phyloP scores from a whole-genome alignment of 2,113 vertebrate species.

The Plestiodon gilberti region DNA sequence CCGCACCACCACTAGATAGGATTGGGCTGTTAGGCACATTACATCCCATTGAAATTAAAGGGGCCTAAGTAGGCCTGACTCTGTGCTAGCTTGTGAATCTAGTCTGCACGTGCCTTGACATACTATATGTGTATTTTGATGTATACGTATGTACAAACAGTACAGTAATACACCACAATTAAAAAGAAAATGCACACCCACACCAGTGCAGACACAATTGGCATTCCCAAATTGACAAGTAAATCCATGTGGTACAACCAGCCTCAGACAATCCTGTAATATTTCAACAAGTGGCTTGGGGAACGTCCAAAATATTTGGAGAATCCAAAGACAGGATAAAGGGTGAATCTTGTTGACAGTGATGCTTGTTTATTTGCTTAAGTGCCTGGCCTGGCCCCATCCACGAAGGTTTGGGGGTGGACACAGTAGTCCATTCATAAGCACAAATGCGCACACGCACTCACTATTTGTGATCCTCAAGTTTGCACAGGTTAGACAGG shows the following conservation, averaged over 20 bases:
- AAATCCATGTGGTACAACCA: constrained; percentile 11
- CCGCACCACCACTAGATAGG: too few relatives aligned
- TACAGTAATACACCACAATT: not conserved
- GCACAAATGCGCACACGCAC: not conserved
- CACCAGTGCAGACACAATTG: not conserved
- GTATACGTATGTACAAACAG: not conserved
- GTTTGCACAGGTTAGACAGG: not conserved
- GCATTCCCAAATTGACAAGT: constrained; percentile 8
- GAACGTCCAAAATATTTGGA: constrained; percentile 10
- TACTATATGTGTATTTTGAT: too few relatives aligned
- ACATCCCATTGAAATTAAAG: not conserved
- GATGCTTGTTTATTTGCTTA: not conserved
- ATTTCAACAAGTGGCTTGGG: constrained; percentile 7
- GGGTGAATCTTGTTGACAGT: not conserved
- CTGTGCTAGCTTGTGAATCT: not conserved
- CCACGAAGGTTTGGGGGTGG: not conserved
- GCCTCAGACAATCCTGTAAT: not conserved
- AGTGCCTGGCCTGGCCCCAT: not conserved
- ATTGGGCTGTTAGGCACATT: not conserved
- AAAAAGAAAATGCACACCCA: not conserved
- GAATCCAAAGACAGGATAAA: constrained; percentile 30
- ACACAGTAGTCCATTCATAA: not conserved
- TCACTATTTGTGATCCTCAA: not conserved
- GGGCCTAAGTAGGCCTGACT: not conserved
- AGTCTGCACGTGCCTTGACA: not conserved